Evolutionary conservation across 2,888 invertebrate genomes (phyloP), one percentile per base, ranked within the genome.

Genomic region (Netelia melanura): DNA sequence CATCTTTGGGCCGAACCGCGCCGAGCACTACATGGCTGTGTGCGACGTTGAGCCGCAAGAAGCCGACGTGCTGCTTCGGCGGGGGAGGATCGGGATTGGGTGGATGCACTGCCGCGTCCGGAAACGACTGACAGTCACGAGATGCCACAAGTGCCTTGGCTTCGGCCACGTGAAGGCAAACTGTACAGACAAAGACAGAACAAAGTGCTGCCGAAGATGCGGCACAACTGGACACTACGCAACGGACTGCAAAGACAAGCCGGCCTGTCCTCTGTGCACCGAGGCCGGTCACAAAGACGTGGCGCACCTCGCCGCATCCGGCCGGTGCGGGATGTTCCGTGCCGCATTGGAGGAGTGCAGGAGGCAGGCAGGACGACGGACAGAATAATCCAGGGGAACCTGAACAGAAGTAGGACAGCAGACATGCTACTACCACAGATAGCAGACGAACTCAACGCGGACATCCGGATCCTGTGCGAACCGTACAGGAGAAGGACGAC

Each of bases 11-110:
- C 65, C 81, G 64, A 85, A 85, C 72, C 68, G 74, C 1, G 74
- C 74, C 64, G 81, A 78, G 82, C 78, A 85, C 58, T 79, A 48
- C 64, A 79, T 85, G 82, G 82, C 82, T 3, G 85, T 79, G 3
- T 75, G 85, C 48, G 82, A 85, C 11, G 68, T 85, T 64, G 77
- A 84, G 10, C 9, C 81, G 65, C 81, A 23, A 5, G 84, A 54
- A n/a, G 84, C 81, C 58, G 67, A 14, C 0, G 65, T 9, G 77
- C 77, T 81, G 77, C 77, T 81, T 38, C 25, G 80, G 11, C 76
- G 84, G 25, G 80, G 64, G 1, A 56, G 80, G 84, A 81, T 81
- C 70, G 72, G 70, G 56, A 70, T 84, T 3, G 79, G 75, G 10
- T 75, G 62, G 75, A n/a, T 75, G n/a, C 64, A n/a, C 17, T 54